phyloP scores from a whole-genome alignment of 1,140 invertebrate species.

The Drosophila chauvacae region DNA sequence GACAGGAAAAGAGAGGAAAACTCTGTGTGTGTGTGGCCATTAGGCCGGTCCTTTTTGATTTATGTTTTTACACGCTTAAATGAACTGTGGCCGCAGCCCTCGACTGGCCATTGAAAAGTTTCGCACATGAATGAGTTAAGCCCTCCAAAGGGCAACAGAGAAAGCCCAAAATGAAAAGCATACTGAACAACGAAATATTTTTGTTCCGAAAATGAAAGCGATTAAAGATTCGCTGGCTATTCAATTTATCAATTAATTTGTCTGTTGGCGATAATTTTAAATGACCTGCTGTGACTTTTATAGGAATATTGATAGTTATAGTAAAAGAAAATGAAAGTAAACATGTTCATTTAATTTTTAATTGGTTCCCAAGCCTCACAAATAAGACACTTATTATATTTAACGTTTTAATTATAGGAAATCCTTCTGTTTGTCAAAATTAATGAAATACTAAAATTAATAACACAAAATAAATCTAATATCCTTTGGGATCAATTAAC shows the following conservation, averaged over 20 bases:
- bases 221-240: conserved; percentile 28
- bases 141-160: conserved; percentile 21
- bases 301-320: not conserved
- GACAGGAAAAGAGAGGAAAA: not conserved
- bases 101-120: conserved; percentile 61
- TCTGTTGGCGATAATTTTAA: not conserved
- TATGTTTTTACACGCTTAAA: conserved; percentile 83
- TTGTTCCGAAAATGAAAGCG: conserved; percentile 25
- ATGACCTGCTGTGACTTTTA: not conserved
- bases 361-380: no score
- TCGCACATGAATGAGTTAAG: conserved; percentile 75
- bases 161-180: conserved; percentile 49
- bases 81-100: conserved; percentile 62
- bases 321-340: not conserved
- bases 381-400: no score
- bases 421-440: not conserved
- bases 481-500: not conserved
- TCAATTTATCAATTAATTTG: conserved; percentile 29
- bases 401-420: no score
- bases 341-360: not conserved
- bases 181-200: conserved; percentile 66
- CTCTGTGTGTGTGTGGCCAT: conserved; percentile 52
- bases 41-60: conserved; percentile 78
- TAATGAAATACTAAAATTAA: not conserved
- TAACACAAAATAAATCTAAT: not conserved